Conservation (phyloP, 1,140 invertebrate species). For the Cheumatopsyche charites region DNA sequence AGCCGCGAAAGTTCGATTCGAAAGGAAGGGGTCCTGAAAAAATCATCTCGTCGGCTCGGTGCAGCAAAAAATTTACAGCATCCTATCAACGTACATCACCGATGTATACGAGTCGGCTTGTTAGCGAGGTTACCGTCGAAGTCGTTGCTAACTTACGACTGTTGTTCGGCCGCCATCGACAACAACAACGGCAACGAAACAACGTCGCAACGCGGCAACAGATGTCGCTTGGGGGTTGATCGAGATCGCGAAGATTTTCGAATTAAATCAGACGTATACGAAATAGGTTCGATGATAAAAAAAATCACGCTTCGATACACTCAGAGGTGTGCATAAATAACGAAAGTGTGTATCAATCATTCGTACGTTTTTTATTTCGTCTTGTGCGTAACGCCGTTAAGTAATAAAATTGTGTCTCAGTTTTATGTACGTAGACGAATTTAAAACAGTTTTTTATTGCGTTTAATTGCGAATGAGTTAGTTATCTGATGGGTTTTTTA, state of each 20-base stretch:
- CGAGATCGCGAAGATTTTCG: neutral
- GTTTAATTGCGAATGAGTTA: neutral
- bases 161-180: neutral
- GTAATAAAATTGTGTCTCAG: neutral
- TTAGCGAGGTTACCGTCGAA: constrained; percentile 21
- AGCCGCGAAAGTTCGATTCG: no score
- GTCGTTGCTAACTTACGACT: constrained; percentile 17
- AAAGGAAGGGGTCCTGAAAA: neutral
- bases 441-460: neutral
- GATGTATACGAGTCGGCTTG: constrained; percentile 36
- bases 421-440: neutral
- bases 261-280: neutral
- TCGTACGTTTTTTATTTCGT: neutral
- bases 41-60: constrained; percentile 4
- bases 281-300: no score
- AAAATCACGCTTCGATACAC: no score
- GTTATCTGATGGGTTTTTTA: neutral
- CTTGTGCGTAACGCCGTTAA: neutral
- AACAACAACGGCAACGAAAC: neutral
- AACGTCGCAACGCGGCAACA: neutral
- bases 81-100: constrained; percentile 24
- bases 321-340: neutral
- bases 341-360: neutral
- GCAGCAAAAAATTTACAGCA: constrained; percentile 17
- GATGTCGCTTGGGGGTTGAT: neutral